A percentile compares a stretch with the other conserved stretches of the same genome.
Evolutionary conservation across 1,140 invertebrate species (phyloP).

Genomic region (Oryzaephilus surinamensis): DNA sequence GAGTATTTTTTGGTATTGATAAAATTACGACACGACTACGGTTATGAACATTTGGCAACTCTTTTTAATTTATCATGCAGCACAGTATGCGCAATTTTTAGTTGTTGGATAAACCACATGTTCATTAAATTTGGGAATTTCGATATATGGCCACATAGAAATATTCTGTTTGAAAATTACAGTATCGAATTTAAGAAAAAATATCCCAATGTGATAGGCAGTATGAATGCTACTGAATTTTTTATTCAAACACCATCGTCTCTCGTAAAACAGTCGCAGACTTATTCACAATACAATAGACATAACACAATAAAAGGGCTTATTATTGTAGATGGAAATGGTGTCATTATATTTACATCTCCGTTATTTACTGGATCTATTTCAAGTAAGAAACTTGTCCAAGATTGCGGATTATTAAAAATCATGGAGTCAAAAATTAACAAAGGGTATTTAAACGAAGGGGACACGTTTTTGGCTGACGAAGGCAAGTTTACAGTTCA

Average conservation of each 20-base stretch:
- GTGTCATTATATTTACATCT: background rate
- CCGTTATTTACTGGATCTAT: conserved; percentile 1
- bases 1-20: background rate
- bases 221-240: conserved; percentile 4
- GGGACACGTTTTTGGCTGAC: conserved; percentile 2
- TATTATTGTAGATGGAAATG: conserved; percentile 1
- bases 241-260: background rate
- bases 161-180: background rate
- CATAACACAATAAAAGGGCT: conserved; percentile 2
- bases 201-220: conserved; percentile 1
- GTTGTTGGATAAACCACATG: background rate
- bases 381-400: conserved; percentile 3
- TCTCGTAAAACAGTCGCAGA: background rate
- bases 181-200: background rate
- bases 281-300: conserved; percentile 2
- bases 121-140: background rate
- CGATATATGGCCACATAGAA: too few species aligned
- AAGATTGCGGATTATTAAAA: conserved; percentile 2
- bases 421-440: background rate
- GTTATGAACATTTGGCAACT: background rate
- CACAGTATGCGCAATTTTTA: conserved; percentile 2
- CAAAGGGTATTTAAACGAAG: background rate
- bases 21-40: background rate
- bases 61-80: background rate
- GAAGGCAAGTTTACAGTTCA: conserved; percentile 1